Conservation (phyloP, 2,888 invertebrate genomes). For the Steromphala cineraria region DNA sequence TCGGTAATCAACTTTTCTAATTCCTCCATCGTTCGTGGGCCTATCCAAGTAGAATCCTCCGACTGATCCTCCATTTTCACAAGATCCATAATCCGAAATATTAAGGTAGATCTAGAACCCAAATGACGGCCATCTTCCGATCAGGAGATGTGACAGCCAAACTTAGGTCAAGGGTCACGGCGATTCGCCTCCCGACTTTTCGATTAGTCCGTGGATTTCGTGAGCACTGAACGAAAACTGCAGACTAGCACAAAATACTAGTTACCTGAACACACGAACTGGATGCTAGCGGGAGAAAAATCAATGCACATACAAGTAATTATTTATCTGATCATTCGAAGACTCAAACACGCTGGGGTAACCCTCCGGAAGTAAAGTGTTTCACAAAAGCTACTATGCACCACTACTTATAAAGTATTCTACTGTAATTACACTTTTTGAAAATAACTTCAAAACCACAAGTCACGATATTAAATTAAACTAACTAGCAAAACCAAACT, state of each 20-base stretch:
- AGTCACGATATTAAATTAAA: too few species aligned
- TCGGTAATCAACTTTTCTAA: slow-evolving; percentile 30
- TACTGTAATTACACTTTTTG: too few species aligned
- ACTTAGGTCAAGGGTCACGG: background rate
- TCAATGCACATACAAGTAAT: background rate
- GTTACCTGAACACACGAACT: background rate
- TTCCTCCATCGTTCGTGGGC: slow-evolving; percentile 19
- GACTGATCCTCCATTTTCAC: background rate
- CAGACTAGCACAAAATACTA: background rate
- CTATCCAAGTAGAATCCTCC: background rate
- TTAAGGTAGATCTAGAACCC: background rate
- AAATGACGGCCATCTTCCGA: background rate
- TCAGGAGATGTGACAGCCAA: slow-evolving; percentile 5
- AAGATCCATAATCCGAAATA: background rate
- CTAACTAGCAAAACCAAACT: too few species aligned
- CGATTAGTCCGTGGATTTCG: background rate
- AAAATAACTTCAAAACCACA: too few species aligned
- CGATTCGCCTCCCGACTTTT: background rate
- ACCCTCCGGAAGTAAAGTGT: background rate
- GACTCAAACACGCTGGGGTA: background rate
- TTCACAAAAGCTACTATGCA: background rate
- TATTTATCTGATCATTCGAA: background rate
- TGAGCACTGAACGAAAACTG: background rate
- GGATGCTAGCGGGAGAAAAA: background rate
- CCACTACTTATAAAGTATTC: too few species aligned